These are phyloP conservation scores for Acronicta aceris DNA, from an alignment of 2,888 invertebrate genomes.

Conservation along the genomic window DNA sequence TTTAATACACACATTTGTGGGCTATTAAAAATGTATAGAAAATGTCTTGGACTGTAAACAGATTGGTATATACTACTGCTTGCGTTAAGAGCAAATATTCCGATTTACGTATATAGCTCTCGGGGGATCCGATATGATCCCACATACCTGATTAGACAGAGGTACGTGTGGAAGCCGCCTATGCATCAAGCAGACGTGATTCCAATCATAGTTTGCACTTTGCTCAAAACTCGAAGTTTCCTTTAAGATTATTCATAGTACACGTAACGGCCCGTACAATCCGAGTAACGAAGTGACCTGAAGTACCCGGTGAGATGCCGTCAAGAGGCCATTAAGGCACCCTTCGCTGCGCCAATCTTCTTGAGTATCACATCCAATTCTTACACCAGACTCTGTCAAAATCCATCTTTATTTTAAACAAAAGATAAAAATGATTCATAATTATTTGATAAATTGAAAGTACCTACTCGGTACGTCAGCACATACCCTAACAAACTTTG, in stretches of 20 bases:
- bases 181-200: slow-evolving; percentile 37
- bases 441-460: slow-evolving; percentile 59
- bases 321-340: slow-evolving; percentile 87
- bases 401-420: slow-evolving; percentile 64
- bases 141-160: slow-evolving; percentile 26
- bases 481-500: slow-evolving; percentile 55
- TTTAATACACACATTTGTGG: slow-evolving; percentile 18
- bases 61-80: not conserved
- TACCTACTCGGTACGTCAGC: slow-evolving; percentile 54
- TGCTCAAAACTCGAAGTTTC: slow-evolving; percentile 62
- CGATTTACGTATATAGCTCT: slow-evolving; percentile 9
- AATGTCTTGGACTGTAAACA: slow-evolving; percentile 5
- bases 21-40: slow-evolving; percentile 8
- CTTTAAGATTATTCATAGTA: slow-evolving; percentile 78
- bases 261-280: slow-evolving; percentile 81
- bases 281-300: slow-evolving; percentile 88
- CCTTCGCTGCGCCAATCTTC: slow-evolving; percentile 84
- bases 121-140: slow-evolving; percentile 7
- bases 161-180: slow-evolving; percentile 37
- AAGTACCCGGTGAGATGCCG: slow-evolving; percentile 79
- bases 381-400: slow-evolving; percentile 71
- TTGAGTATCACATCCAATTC: slow-evolving; percentile 83
- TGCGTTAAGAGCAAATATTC: not conserved
- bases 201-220: slow-evolving; percentile 64
- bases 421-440: slow-evolving; percentile 50